phyloP scores from a whole-genome alignment of 2,113 vertebrate species.

The Marmota monax region DNA sequence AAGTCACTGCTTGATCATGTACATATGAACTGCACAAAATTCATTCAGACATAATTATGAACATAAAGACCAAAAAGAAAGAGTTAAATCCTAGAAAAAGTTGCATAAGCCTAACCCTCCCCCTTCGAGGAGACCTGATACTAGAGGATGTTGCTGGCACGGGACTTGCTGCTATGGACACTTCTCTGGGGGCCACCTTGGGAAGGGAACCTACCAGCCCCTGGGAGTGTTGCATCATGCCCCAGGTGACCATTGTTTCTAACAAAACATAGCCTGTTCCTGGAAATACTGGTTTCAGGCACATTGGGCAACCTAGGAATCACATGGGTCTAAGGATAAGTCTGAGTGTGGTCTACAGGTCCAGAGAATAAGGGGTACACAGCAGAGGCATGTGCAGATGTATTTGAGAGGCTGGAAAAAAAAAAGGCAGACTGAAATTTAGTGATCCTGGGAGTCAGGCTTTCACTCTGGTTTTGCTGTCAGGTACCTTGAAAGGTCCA shows the following conservation, averaged over 20 bases:
- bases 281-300: neutral
- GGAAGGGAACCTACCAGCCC: neutral
- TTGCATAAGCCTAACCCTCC: slow-evolving; percentile 44
- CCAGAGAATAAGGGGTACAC: neutral
- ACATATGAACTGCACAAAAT: neutral
- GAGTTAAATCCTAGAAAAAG: slow-evolving; percentile 11
- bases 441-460: neutral
- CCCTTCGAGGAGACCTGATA: neutral
- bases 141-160: rapidly evolving
- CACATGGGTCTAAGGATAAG: neutral
- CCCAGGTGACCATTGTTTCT: slow-evolving; percentile 15
- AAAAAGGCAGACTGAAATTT: neutral
- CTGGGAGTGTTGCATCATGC: slow-evolving; percentile 20
- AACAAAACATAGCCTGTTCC: neutral
- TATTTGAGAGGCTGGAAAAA: neutral
- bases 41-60: neutral
- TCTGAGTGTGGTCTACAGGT: neutral
- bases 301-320: neutral
- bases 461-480: too few species aligned
- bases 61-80: neutral
- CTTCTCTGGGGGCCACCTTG: neutral
- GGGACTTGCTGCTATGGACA: neutral
- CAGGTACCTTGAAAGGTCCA: neutral
- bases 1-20: neutral
- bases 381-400: neutral